Base-by-base conservation (phyloP, 1,140 invertebrate species). In the Helicoverpa armigera region DNA sequence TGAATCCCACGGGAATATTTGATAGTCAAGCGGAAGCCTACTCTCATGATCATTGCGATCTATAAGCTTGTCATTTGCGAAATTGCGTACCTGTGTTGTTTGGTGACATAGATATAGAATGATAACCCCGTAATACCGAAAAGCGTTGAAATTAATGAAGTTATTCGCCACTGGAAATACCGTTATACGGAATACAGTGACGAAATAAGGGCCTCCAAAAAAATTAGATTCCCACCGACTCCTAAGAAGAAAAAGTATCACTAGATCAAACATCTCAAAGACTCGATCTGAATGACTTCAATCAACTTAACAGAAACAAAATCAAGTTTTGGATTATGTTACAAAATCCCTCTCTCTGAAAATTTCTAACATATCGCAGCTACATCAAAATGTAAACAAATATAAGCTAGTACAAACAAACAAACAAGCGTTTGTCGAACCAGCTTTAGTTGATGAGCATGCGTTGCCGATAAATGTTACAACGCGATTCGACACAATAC, bases 1-100 rank as follows among this genome's bases (percentile, higher is more conserved):
- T 67, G 61, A 78, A 78, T 54, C 29, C 23, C 70, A 23, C 18
- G 16, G 70, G 70, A 73, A 75, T 75, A 75, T 61, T 75, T 75
- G 58, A 75, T 75, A 60, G 35, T 50, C 73, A 51, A 23, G 35
- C 31, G 35, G 43, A 51, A 29, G 54, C 73, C 54, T 31, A 73
- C 69, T 43, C 51, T 43, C n/a, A 5, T 16, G 58, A 35, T 58
- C 54, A 35, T 73, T 23, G 69, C 23, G 48, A 29, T 53, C 69
- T 72, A 72, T 54, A n/a, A 72, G 50, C 69, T 31, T 50, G n/a
- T 63, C 63, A 5, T 61, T 11, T 61, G 12, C 23, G 2, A 31
- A 61, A 31, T 61, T 61, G 58, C 5, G 23, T 29, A 61, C 29
- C 63, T 48, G 35, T 48, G 35, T 65, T 65, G 35, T 12, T 23